Conservation (phyloP, 2,797 vertebrate species). For the Odontamblyopus rebecca region DNA sequence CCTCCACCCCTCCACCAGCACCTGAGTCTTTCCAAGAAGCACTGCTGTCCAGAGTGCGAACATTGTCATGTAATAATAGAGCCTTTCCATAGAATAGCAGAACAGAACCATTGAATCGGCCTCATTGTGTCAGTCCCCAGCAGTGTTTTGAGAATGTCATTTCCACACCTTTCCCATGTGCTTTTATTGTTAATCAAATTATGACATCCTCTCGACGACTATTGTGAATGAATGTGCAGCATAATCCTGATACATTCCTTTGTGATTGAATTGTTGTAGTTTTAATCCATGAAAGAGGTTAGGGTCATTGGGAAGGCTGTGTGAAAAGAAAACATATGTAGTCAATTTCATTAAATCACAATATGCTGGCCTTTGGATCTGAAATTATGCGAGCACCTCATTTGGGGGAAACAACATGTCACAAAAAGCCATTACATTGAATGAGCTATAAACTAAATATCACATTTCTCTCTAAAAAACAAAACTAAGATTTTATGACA, state of each 20-base stretch:
- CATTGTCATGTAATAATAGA: slow-evolving; percentile 36
- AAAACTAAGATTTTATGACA: neutral
- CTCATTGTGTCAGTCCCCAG: slow-evolving; percentile 50
- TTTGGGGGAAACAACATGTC: neutral
- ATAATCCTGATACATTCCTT: slow-evolving; percentile 59
- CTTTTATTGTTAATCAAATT: slow-evolving; percentile 59
- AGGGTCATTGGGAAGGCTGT: neutral
- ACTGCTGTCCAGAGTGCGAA: slow-evolving; percentile 44
- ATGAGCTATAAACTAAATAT: neutral
- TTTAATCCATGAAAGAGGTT: neutral
- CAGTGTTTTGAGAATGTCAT: slow-evolving; percentile 31
- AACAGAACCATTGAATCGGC: slow-evolving; percentile 34
- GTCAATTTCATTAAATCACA: neutral
- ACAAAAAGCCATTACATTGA: neutral
- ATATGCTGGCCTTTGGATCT: neutral
- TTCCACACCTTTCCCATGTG: slow-evolving; percentile 42
- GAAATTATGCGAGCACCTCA: neutral
- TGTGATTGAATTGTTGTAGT: slow-evolving; percentile 48
- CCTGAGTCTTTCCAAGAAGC: slow-evolving; percentile 55
- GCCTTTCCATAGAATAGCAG: slow-evolving; percentile 46
- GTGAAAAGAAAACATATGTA: neutral
- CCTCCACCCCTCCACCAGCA: slow-evolving; percentile 40
- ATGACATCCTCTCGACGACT: slow-evolving; percentile 37
- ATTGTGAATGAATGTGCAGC: slow-evolving; percentile 48
- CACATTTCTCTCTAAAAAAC: neutral